Evolutionary conservation across 2,888 invertebrate species (phyloP).

Genomic region (Parnassius apollo): DNA sequence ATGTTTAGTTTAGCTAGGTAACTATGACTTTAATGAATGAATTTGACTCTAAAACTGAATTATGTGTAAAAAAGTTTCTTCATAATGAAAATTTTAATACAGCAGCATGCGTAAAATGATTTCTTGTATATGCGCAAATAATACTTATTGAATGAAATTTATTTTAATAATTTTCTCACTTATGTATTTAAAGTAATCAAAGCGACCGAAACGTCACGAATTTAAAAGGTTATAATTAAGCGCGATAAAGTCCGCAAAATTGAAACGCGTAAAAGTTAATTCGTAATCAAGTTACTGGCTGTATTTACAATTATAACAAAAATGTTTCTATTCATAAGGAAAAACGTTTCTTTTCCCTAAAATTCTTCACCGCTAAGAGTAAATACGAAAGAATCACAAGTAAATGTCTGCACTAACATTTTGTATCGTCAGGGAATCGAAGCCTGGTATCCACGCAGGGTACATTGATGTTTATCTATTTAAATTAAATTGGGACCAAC

Average conservation of each 20-base stretch:
- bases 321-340: neutral
- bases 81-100: no score
- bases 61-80: no score
- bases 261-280: no score
- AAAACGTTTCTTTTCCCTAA: neutral
- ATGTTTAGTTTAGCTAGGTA: no score
- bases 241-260: no score
- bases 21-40: no score
- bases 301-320: neutral
- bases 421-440: conserved; percentile 22
- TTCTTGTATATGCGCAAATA: no score
- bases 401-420: conserved; percentile 12
- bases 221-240: no score
- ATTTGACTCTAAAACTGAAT: no score
- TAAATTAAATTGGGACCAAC: conserved; percentile 30
- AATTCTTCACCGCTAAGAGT: neutral
- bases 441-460: conserved; percentile 24
- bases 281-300: neutral
- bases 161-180: neutral
- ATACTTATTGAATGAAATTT: neutral
- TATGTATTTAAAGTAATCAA: no score
- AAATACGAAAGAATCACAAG: conserved; percentile 13
- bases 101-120: no score
- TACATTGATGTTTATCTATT: conserved; percentile 29
- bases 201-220: no score